Evolutionary conservation across 2,888 invertebrate species (phyloP), one percentile per base, ranked within the genome.

Genomic region (Diplazon laetatorius): DNA sequence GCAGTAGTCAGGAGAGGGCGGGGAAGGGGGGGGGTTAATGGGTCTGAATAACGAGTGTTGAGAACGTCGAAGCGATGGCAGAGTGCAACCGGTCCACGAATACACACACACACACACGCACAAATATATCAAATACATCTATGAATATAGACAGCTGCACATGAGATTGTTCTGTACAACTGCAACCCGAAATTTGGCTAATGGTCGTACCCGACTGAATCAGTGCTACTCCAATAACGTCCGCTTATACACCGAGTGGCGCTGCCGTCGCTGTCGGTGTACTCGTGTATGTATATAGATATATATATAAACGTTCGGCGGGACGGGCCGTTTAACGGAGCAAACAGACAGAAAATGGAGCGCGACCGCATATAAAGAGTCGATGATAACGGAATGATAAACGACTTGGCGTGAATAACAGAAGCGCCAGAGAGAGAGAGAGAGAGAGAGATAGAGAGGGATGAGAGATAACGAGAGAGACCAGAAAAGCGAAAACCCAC

Each of bases 351-450:
- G 91, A 91, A 91, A 91, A 91, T 91, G 89, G 89, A 89, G 89
- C 90, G 88, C 90, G 87, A 89, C 90, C 91, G 90, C 90, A 89
- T 90, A 91, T 91, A 91, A 91, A 91, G 91, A 91, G 91, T 90
- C 91, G 90, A 90, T 91, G 91, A 91, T 91, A 91, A 91, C 91
- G 89, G 88, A 89, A 89, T 91, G 91, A 91, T 91, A 91, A 91
- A 91, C 89, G 90, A 89, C 89, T 88, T 84, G 87, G 87, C 84
- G 89, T 87, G 89, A 89, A 90, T 88, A 89, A 87, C 86, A 83
- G 82, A 78, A 85, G 83, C 83, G 81, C 80, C 80, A 82, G 84
- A 80, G 85, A 86, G 82, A 82, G 69, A 69, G 50, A 22, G 63
- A 42, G 48, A 66, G n/a, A n/a, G n/a, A n/a, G n/a, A n/a, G n/a